Evolutionary conservation across 2,113 vertebrate genomes (phyloP), one percentile per base, ranked within the genome.

Genomic region (Tragulus kanchil): DNA sequence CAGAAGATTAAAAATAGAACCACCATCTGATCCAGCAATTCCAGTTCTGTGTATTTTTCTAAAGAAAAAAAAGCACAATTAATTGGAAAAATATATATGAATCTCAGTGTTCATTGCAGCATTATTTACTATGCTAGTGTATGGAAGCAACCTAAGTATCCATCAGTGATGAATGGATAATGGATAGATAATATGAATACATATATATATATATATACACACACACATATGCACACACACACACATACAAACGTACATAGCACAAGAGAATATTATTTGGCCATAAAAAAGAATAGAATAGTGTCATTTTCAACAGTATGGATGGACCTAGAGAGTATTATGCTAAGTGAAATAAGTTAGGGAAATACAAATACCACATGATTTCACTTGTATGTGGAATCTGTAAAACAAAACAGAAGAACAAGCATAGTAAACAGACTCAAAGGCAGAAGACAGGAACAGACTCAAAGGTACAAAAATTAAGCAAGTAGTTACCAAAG

Each of bases 191-290:
- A 36, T 36, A 2, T 45, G 23, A 45, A 45, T 45, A 71, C 6
- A 13, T 71, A 36, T 71, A 45, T 71, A 42, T 54, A 54, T 54
- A 54, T 54, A 54, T 54, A 71, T 48, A 50, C 45, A 52, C 36
- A 36, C 36, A 36, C 36, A 36, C 36, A 15, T n/a, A n/a, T 69
- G n/a, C 17, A 8, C 0, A 36, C 2, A 42, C 5, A 42, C 1
- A 13, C 9, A 15, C 5, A 75, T 1, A 75, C 1, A 50, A 36
- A 36, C 36, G 36, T 36, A 36, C 36, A 36, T 36, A 36, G 36
- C 45, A 52, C 25, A 77, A 31, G 3, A 58, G 78, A 36, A 36
- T 81, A 25, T 81, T 58, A 58, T 19, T 81, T 81, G 78, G 19
- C 31, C 2, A 0, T 42, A 42, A 36, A 81, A 81, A 81, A 25